Base-by-base conservation (phyloP, 2,113 vertebrate genomes). In the Solea senegalensis region DNA sequence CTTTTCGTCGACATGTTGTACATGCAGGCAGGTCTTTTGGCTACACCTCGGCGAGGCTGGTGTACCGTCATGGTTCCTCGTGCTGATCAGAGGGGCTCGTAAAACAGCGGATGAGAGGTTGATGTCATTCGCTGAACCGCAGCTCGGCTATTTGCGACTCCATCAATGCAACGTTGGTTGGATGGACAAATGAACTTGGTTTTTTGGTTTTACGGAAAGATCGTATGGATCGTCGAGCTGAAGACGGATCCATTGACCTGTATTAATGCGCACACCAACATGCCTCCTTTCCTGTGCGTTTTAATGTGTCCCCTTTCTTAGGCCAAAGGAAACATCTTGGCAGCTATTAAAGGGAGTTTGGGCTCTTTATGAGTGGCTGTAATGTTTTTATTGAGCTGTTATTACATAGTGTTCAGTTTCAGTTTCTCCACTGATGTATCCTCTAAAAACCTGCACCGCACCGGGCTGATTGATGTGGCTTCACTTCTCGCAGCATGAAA, bases 351-450 rank as follows among this genome's bases (percentile, higher is more conserved):
- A 82, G 83, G 26, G 57, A 44, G 72, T 75, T 88, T 70, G 72
- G 83, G 65, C 67, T 71, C 81, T 90, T 90, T 88, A 88, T 90
- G 86, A 88, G 85, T 53, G 61, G 71, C 86, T 84, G 85, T 90
- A 89, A 92, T 90, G 88, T 90, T 90, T 92, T 90, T 82, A 89
- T 83, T 88, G 86, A 82, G 80, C 79, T 86, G 82, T 89, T 90
- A 88, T 88, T 86, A 82, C 82, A 62, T 66, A 71, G 83, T 74
- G 80, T 91, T 80, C 78, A 67, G 83, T 91, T 91, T 89, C 87
- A 89, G 83, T 63, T 43, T 41, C 81, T 77, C 68, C 53, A 21
- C 73, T 87, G 80, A 88, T 86, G 82, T 80, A 69, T 79, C 69
- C 69, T 81, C 78, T 89, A 49, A 86, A 86, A 90, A 86, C 72